These are phyloP conservation scores for Mungos mungo DNA, from an alignment of 2,113 vertebrate genomes.

Conservation along the genomic window DNA sequence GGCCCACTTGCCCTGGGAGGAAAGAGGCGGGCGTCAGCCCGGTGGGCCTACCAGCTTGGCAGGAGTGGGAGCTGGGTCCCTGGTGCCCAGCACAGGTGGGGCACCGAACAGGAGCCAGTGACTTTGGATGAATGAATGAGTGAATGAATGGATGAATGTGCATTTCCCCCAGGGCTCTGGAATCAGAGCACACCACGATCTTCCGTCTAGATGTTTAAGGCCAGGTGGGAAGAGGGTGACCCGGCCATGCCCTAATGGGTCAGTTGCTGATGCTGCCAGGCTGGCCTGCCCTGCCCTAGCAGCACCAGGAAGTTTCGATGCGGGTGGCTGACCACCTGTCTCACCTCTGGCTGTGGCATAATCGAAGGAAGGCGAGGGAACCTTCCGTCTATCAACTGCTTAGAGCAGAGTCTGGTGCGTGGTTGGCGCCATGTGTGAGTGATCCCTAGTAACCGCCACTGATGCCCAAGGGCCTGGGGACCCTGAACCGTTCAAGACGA, in stretches of 20 bases:
- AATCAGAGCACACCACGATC: background rate
- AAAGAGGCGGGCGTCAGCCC: background rate
- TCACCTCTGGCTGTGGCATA: background rate
- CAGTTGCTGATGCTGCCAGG: background rate
- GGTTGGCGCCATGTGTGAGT: background rate
- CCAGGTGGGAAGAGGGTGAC: background rate
- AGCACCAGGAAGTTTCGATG: background rate
- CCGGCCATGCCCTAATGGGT: background rate
- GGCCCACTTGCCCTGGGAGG: background rate
- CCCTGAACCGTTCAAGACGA: background rate
- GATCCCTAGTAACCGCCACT: background rate
- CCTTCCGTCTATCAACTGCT: background rate
- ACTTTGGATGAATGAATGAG: background rate
- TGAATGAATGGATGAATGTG: background rate
- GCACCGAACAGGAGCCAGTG: background rate
- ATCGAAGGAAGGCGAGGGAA: background rate
- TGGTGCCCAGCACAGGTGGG: background rate
- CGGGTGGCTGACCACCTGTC: background rate
- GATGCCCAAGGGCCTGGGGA: background rate
- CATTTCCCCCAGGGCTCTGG: background rate
- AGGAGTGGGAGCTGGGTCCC: background rate
- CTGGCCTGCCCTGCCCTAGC: background rate
- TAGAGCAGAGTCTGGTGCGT: background rate
- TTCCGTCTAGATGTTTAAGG: background rate
- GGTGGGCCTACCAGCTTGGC: background rate